Percentiles rank a stretch among this genome's conserved stretches.
Evolutionary conservation across 2,113 vertebrate genomes (phyloP).

Genomic region (Monopterus albus): DNA sequence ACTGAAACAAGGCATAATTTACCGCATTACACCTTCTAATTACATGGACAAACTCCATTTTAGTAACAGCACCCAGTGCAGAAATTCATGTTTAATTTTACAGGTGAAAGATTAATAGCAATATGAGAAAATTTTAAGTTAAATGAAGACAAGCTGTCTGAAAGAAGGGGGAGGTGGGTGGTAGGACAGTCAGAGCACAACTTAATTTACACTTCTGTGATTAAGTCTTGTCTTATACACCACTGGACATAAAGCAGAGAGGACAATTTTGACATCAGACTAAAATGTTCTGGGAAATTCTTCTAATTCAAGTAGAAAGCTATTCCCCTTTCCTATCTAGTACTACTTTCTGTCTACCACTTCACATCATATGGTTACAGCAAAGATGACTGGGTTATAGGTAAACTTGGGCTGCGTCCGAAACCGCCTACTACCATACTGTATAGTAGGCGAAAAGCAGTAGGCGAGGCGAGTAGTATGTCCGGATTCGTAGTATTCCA

Average conservation of each 20-base stretch:
- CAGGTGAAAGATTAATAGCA: not conserved
- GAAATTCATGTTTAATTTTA: not conserved
- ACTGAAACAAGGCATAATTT: not conserved
- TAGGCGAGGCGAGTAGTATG: too few species aligned
- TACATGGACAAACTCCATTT: not conserved
- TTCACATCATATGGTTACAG: too few species aligned
- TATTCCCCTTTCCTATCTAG: not conserved
- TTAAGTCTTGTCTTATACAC: not conserved
- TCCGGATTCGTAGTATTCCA: too few species aligned
- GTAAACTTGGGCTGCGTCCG: too few species aligned
- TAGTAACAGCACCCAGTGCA: not conserved
- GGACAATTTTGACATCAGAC: not conserved
- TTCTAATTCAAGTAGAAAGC: constrained; percentile 11
- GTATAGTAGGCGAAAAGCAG: too few species aligned
- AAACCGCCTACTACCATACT: too few species aligned
- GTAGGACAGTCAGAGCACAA: not conserved
- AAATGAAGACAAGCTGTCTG: constrained; percentile 6
- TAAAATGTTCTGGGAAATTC: not conserved
- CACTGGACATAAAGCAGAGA: not conserved
- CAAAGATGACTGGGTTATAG: too few species aligned
- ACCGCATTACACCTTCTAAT: not conserved
- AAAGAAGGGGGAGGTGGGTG: too few species aligned
- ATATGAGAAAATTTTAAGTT: not conserved
- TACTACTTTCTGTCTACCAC: too few species aligned
- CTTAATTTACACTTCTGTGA: not conserved